These are phyloP conservation scores for Cylindroiulus punctatus DNA, from an alignment of 2,888 invertebrate species.

Conservation along the genomic window DNA sequence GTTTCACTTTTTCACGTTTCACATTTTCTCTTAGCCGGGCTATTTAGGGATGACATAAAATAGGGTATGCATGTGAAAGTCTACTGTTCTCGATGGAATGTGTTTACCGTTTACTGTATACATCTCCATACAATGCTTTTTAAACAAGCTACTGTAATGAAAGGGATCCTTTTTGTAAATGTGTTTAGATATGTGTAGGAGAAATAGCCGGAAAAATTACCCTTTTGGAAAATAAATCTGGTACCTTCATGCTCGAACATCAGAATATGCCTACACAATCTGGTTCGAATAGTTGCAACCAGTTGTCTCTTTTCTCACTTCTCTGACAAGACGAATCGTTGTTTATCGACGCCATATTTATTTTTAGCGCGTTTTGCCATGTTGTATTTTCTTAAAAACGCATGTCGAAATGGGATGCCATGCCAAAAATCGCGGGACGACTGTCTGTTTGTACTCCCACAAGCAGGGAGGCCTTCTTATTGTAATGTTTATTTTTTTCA, in stretches of 20 bases:
- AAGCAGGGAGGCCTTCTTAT: not conserved
- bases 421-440: slow-evolving; percentile 1
- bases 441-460: not conserved
- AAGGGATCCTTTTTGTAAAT: not conserved
- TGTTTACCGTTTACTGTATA: not conserved
- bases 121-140: not conserved
- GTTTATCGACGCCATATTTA: slow-evolving; percentile 22
- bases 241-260: too few species aligned
- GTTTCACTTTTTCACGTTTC: not conserved
- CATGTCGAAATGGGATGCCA: slow-evolving; percentile 13
- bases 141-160: not conserved
- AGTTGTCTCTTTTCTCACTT: not conserved
- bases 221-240: not conserved
- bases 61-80: not conserved
- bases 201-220: not conserved
- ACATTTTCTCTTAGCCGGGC: not conserved
- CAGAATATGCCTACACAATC: not conserved
- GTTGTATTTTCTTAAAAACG: not conserved
- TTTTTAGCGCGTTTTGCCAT: not conserved
- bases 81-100: not conserved
- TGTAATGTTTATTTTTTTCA: not conserved
- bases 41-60: not conserved
- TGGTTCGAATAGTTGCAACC: not conserved
- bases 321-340: not conserved
- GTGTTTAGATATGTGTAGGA: not conserved